phyloP scores from a whole-genome alignment of 2,113 vertebrate genomes.

The Meleagris gallopavo region DNA sequence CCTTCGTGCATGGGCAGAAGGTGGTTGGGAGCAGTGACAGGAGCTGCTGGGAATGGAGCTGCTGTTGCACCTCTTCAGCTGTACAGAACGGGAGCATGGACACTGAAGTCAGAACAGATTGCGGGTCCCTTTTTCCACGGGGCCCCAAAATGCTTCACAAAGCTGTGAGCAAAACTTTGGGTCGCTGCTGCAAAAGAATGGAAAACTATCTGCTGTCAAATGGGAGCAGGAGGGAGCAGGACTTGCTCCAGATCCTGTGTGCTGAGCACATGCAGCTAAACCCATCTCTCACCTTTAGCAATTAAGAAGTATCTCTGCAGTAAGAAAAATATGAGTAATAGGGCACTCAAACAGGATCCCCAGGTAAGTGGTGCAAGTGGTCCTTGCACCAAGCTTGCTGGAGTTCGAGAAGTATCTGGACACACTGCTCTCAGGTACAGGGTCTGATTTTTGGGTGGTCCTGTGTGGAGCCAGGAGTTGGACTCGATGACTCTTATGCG shows the following conservation, averaged over 20 bases:
- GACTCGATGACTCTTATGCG: too few species aligned
- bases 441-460: too few species aligned
- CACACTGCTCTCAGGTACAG: too few species aligned
- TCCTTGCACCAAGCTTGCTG: too few species aligned
- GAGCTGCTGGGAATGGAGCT: neutral
- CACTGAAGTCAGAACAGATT: rapidly evolving
- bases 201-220: neutral
- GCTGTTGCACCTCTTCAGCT: neutral
- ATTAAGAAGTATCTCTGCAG: neutral
- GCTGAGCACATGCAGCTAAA: neutral
- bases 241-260: neutral
- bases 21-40: rapidly evolving
- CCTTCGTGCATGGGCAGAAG: rapidly evolving
- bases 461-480: too few species aligned
- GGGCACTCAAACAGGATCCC: too few species aligned
- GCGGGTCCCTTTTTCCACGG: rapidly evolving
- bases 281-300: neutral
- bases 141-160: neutral
- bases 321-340: neutral
- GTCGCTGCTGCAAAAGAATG: neutral
- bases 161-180: rapidly evolving
- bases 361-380: too few species aligned
- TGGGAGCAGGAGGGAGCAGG: neutral
- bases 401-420: too few species aligned
- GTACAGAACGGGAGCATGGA: neutral